These are phyloP conservation scores for Phalanger gymnotis DNA, from an alignment of 2,797 vertebrate genomes.

Conservation along the genomic window DNA sequence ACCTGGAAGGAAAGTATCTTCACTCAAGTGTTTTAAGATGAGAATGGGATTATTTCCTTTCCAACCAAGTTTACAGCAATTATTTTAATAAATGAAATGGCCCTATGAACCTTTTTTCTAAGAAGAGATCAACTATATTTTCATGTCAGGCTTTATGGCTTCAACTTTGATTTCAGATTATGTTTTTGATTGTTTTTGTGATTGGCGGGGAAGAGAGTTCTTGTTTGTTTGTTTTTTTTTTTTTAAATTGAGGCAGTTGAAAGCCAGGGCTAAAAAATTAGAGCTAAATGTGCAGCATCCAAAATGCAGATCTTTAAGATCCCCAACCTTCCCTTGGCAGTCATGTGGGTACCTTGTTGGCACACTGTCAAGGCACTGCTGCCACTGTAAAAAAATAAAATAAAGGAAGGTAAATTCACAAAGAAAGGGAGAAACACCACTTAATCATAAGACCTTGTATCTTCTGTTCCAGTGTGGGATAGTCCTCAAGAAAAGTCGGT, in stretches of 20 bases:
- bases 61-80: slow-evolving; percentile 62
- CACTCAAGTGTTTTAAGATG: slow-evolving; percentile 48
- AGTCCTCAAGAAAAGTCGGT: neutral
- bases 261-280: neutral
- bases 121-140: slow-evolving; percentile 15
- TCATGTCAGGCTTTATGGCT: neutral
- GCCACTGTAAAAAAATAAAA: neutral
- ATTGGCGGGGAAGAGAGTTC: neutral
- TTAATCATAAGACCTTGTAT: neutral
- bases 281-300: neutral
- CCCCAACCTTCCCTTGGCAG: neutral
- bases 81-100: slow-evolving; percentile 75
- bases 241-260: neutral
- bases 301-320: fast-evolving
- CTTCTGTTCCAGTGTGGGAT: neutral
- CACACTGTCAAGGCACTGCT: neutral
- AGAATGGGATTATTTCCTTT: slow-evolving; percentile 59
- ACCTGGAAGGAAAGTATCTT: slow-evolving; percentile 71
- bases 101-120: slow-evolving; percentile 44
- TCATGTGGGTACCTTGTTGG: neutral
- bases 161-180: neutral
- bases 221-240: neutral
- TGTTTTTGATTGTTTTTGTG: neutral
- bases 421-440: neutral
- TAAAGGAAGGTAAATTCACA: neutral